Conservation (phyloP, 2,888 invertebrate genomes). For the Drosophila hawaiiensis region DNA sequence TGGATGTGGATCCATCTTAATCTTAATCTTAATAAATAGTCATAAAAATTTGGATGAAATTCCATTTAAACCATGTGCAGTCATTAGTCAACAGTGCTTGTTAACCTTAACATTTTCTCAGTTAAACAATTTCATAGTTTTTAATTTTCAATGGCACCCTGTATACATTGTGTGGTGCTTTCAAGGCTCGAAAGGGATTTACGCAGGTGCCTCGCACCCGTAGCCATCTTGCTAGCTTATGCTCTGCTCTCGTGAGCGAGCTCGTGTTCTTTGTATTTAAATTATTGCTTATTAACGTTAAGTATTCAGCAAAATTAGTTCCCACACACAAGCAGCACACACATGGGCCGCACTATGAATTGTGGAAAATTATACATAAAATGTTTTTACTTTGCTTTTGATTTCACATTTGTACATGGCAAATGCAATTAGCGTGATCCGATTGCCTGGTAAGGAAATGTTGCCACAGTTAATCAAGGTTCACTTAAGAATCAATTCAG, state of each 20-base stretch:
- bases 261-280: conserved; percentile 66
- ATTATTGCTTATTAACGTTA: conserved; percentile 76
- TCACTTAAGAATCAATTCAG: conserved; percentile 59
- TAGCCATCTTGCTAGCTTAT: conserved; percentile 34
- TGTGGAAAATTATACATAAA: conserved; percentile 72
- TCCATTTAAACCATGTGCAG: background rate
- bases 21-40: background rate
- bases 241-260: conserved; percentile 33
- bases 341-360: conserved; percentile 45
- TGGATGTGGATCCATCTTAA: background rate
- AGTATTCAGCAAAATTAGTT: conserved; percentile 78
- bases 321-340: conserved; percentile 11
- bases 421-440: conserved; percentile 72
- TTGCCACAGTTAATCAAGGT: conserved; percentile 65
- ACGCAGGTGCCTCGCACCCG: conserved; percentile 8
- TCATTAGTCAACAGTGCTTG: background rate
- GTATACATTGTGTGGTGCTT: background rate
- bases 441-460: conserved; percentile 67
- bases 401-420: conserved; percentile 31
- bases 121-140: background rate
- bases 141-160: conserved; percentile 29
- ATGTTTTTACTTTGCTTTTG: conserved; percentile 39
- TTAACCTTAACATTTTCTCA: background rate
- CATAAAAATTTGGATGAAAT: background rate
- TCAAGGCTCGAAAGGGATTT: conserved; percentile 45